A percentile compares a stretch with the other conserved stretches of the same genome.
phyloP scores from a whole-genome alignment of 2,888 invertebrate species.

The Adela reaumurella region DNA sequence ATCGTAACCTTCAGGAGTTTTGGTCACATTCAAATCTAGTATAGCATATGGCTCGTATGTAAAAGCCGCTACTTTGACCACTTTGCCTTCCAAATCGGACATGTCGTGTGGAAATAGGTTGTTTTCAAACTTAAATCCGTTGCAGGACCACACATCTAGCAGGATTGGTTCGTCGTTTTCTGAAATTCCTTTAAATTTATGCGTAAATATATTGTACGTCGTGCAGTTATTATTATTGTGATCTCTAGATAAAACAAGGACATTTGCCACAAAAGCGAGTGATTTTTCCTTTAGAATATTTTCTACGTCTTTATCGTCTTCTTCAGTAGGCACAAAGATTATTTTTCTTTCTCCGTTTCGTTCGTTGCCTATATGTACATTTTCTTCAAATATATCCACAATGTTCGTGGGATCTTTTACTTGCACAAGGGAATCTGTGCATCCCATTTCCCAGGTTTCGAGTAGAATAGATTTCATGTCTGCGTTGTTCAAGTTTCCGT shows the following conservation, averaged over 20 bases:
- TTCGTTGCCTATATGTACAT: slow-evolving; percentile 14
- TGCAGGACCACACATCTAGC: slow-evolving; percentile 12
- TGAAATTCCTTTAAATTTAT: slow-evolving; percentile 15
- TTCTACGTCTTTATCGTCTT: slow-evolving; percentile 4
- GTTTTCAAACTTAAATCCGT: slow-evolving; percentile 8
- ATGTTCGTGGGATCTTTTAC: slow-evolving; percentile 13
- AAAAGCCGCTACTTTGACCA: slow-evolving; percentile 29
- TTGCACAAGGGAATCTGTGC: slow-evolving; percentile 15
- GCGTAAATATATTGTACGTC: slow-evolving; percentile 13
- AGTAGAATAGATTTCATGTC: neutral
- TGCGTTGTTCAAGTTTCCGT: neutral
- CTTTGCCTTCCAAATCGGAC: slow-evolving; percentile 16
- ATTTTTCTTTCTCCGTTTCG: slow-evolving; percentile 18
- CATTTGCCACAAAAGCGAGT: slow-evolving; percentile 10
- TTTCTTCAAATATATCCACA: slow-evolving; percentile 14
- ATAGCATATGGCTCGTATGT: slow-evolving; percentile 37
- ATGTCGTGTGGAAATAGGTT: slow-evolving; percentile 20
- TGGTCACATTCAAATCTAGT: slow-evolving; percentile 9
- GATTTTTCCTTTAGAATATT: slow-evolving; percentile 4
- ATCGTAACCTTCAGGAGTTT: slow-evolving; percentile 19
- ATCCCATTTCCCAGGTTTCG: slow-evolving; percentile 13
- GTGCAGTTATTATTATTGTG: slow-evolving; percentile 3
- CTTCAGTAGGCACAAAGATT: slow-evolving; percentile 14
- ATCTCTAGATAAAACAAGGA: slow-evolving; percentile 9
- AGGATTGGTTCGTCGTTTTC: slow-evolving; percentile 11